phyloP scores from a whole-genome alignment of 1,140 invertebrate genomes.

The Trachymyrmex septentrionalis region DNA sequence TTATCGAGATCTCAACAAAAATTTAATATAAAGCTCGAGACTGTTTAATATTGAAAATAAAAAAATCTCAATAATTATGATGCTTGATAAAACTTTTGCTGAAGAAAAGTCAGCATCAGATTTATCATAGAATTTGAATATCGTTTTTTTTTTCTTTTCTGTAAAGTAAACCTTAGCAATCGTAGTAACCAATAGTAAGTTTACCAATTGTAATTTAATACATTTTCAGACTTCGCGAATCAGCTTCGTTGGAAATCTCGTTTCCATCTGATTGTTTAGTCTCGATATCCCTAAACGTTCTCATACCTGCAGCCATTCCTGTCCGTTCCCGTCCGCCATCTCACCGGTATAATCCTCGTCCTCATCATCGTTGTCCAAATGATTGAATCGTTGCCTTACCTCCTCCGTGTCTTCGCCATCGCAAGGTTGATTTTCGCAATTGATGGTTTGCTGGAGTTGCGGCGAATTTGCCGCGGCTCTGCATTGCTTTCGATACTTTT shows the following conservation, averaged over 20 bases:
- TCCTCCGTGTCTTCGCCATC: conserved; percentile 75
- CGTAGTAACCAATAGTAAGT: neutral
- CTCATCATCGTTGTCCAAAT: conserved; percentile 39
- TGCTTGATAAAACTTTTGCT: neutral
- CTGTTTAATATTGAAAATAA: neutral
- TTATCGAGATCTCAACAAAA: neutral
- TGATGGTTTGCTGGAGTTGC: conserved; percentile 76
- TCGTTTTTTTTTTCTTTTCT: neutral
- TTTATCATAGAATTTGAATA: neutral
- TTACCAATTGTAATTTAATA: neutral
- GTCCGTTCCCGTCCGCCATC: conserved; percentile 54
- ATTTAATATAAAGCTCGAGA: neutral
- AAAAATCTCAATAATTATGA: neutral
- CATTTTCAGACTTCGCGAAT: neutral
- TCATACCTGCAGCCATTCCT: conserved; percentile 83
- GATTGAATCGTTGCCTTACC: conserved; percentile 73
- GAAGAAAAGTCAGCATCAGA: neutral
- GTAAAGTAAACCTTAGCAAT: neutral
- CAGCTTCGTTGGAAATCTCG: conserved; percentile 19
- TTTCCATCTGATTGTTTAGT: neutral
- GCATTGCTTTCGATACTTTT: conserved; percentile 81
- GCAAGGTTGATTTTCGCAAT: conserved; percentile 79
- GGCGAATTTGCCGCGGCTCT: conserved; percentile 65
- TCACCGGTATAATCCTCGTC: conserved; percentile 63
- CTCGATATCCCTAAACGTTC: conserved; percentile 1